phyloP scores from a whole-genome alignment of 2,888 invertebrate genomes.

The Sarcophaga subvicina region DNA sequence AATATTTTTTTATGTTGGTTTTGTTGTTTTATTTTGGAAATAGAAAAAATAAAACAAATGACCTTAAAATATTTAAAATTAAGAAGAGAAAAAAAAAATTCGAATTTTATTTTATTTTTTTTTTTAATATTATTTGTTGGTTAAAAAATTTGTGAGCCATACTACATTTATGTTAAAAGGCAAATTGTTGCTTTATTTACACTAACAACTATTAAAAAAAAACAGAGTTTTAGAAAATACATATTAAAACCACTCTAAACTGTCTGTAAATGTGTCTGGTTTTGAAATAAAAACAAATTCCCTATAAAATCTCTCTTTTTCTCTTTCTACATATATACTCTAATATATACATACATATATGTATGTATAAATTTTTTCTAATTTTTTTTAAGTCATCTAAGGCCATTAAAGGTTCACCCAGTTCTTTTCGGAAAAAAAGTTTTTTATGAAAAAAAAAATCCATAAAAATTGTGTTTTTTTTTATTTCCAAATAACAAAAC shows the following conservation, averaged over 20 bases:
- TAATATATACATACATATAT: not conserved
- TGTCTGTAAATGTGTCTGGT: conserved; percentile 69
- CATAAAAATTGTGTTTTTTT: not conserved
- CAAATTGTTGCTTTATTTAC: conserved; percentile 66
- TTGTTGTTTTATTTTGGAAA: not conserved
- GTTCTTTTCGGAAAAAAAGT: conserved; percentile 39
- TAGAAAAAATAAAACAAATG: conserved; percentile 17
- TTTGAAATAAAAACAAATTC: conserved; percentile 28
- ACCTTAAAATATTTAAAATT: conserved; percentile 35
- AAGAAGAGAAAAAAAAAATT: conserved; percentile 12
- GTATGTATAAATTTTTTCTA: conserved; percentile 17
- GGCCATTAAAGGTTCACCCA: conserved; percentile 65
- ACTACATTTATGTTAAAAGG: conserved; percentile 62
- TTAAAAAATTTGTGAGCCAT: conserved; percentile 63
- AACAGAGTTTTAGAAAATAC: conserved; percentile 43
- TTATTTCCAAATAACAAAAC: not conserved
- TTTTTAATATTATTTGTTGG: conserved; percentile 43
- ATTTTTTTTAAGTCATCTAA: conserved; percentile 42
- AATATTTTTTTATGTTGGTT: not conserved
- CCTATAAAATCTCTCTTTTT: not conserved
- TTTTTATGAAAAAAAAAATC: not conserved
- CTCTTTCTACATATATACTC: not conserved
- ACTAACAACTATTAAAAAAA: not conserved
- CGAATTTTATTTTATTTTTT: conserved; percentile 6
- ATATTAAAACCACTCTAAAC: conserved; percentile 68